Percentiles rank a stretch among this genome's conserved stretches.
Evolutionary conservation across 2,888 invertebrate species (phyloP).

Genomic region (Amphipoea lucens): DNA sequence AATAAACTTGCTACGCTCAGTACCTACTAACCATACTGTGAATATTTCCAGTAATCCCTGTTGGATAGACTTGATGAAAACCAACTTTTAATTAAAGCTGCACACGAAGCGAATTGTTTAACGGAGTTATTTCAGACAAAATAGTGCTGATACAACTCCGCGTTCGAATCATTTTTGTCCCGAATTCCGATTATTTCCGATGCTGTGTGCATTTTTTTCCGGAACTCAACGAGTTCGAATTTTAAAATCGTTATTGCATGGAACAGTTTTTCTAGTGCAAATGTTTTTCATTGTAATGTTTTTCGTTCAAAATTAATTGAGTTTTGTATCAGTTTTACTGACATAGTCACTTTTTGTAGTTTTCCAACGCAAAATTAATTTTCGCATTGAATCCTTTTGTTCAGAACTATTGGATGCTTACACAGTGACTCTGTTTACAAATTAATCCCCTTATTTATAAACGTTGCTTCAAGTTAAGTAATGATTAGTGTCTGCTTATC

Average conservation of each 20-base stretch:
- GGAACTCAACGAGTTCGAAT: slow-evolving; percentile 26
- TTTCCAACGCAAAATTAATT: not conserved
- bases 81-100: slow-evolving; percentile 48
- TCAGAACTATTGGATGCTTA: not conserved
- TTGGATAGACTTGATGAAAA: slow-evolving; percentile 28
- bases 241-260: slow-evolving; percentile 20
- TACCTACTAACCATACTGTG: not conserved
- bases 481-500: too few species aligned
- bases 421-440: not conserved
- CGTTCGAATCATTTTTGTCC: slow-evolving; percentile 24
- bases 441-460: not conserved
- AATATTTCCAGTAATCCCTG: slow-evolving; percentile 12
- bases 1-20: not conserved
- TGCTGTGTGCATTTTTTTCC: slow-evolving; percentile 18
- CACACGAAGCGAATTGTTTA: slow-evolving; percentile 10
- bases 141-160: slow-evolving; percentile 20
- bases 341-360: not conserved
- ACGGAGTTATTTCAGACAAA: slow-evolving; percentile 21
- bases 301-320: not conserved
- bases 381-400: not conserved
- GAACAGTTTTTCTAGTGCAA: slow-evolving; percentile 9
- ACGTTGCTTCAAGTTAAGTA: not conserved
- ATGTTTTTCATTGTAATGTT: slow-evolving; percentile 2
- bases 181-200: slow-evolving; percentile 22
- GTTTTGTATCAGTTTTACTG: not conserved